These are phyloP conservation scores for Astreopora myriophthalma DNA, from an alignment of 64 coral and sea anemone species.

Conservation along the genomic window DNA sequence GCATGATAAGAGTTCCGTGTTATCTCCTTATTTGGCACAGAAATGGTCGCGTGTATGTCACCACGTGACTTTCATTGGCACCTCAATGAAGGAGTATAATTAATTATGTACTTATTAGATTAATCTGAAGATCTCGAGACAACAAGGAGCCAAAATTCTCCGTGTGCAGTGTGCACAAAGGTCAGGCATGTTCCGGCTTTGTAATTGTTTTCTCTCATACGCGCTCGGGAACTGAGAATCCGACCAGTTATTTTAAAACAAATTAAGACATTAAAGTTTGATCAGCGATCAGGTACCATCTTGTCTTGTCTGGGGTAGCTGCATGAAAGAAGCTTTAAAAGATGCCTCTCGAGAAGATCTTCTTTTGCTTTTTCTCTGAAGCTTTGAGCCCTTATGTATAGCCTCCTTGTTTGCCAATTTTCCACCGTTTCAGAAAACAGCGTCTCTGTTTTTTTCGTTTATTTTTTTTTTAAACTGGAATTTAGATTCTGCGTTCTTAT, in stretches of 20 bases:
- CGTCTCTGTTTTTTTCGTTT: neutral
- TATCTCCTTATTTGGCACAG: neutral
- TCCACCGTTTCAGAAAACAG: too few relatives aligned
- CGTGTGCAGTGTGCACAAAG: neutral
- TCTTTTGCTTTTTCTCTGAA: neutral
- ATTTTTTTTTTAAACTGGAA: neutral
- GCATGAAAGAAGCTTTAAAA: neutral
- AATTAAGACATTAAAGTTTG: too few relatives aligned
- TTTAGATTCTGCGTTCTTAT: neutral
- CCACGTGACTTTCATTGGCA: conserved; percentile 10
- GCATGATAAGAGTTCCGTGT: neutral
- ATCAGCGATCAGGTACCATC: too few relatives aligned
- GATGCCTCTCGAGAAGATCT: neutral
- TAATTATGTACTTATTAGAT: conserved; percentile 55
- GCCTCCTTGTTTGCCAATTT: too few relatives aligned
- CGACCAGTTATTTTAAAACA: neutral
- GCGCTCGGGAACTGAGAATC: neutral
- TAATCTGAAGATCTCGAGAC: conserved; percentile 19
- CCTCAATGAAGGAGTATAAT: conserved; percentile 18
- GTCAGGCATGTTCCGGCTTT: neutral
- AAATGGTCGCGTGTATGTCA: neutral
- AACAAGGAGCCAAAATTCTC: conserved; percentile 36
- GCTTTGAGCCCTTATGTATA: too few relatives aligned
- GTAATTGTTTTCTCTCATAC: neutral
- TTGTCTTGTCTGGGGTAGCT: too few relatives aligned